A percentile compares a stretch with the other conserved stretches of the same genome.
These are phyloP conservation scores for Cheilosia urbana DNA, from an alignment of 2,888 invertebrate genomes.

Conservation along the genomic window DNA sequence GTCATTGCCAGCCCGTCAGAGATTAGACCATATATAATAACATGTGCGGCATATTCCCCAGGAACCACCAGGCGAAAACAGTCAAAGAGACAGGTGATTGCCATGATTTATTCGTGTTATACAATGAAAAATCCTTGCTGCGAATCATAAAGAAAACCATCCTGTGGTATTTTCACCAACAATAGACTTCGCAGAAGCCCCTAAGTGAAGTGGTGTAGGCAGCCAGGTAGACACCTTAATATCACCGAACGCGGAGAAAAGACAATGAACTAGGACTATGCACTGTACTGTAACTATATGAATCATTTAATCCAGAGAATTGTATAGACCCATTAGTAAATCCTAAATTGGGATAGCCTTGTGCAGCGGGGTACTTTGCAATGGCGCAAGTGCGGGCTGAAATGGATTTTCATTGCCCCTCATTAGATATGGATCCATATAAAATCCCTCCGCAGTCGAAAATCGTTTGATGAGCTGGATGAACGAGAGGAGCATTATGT, in stretches of 20 bases:
- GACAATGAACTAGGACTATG: constrained; percentile 52
- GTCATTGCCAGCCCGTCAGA: neutral
- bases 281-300: constrained; percentile 33
- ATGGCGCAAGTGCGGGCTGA: constrained; percentile 60
- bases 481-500: constrained; percentile 20
- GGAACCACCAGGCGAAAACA: constrained; percentile 38
- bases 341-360: constrained; percentile 50
- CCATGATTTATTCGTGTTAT: neutral
- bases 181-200: neutral
- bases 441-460: neutral
- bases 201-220: neutral
- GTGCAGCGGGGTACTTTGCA: constrained; percentile 22
- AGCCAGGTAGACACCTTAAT: constrained; percentile 16
- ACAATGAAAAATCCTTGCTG: neutral
- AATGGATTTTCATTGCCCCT: constrained; percentile 53
- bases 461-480: constrained; percentile 5
- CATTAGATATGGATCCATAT: constrained; percentile 3
- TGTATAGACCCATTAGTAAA: constrained; percentile 40
- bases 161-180: neutral
- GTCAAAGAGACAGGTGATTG: constrained; percentile 18
- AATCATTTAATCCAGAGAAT: constrained; percentile 38
- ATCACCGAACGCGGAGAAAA: constrained; percentile 13
- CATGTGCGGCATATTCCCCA: constrained; percentile 35
- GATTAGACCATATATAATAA: neutral
- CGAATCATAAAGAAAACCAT: neutral